Evolutionary conservation across 2,113 vertebrate species (phyloP), one percentile per base, ranked within the genome.

Genomic region (Phalacrocorax pelagicus): DNA sequence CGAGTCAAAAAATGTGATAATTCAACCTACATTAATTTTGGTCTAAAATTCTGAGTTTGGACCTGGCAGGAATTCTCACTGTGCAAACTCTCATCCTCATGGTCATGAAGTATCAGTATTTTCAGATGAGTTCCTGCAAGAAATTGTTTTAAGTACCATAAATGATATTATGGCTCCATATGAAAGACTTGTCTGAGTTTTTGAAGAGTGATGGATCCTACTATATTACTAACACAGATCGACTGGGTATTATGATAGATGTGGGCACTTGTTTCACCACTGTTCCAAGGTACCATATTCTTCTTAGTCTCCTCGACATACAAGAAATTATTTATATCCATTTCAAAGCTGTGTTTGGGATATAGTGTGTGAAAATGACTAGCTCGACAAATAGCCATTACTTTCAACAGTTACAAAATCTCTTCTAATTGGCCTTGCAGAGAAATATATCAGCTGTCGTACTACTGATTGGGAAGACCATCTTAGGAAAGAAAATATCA

Each of bases 161-260:
- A 85, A 85, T 54, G 75, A 23, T 34, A 71, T 34, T 59, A 92
- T 38, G 23, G n/a, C 10, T 92, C 17, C 12, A 13, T 15, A 38
- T 14, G 61, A 81, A 90, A 70, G 36, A 54, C 27, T 40, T 63
- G 58, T 30, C 63, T 58, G 42, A 49, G 18, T 58, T 92, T 88
- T 85, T 90, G 61, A 75, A 82, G 24, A 75, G 71, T 75, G 71
- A 75, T 90, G n/a, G n/a, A 86, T 90, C 52, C 47, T 47, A 18
- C 52, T 15, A 1, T 10, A 17, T 51, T 36, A 54, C 38, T 79
- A 74, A 70, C 23, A 32, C 38, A 66, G 42, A 88, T 59, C 88
- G 52, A 38, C 15, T 55, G 71, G 57, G 66, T 67, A 51, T 59
- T n/a, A 38, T 59, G 81, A 91, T 9, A 87, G n/a, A 67, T 73